A percentile compares a stretch with the other conserved stretches of the same genome.
Evolutionary conservation across 2,113 vertebrate species (phyloP).

Genomic region (Pseudorasbora parva): DNA sequence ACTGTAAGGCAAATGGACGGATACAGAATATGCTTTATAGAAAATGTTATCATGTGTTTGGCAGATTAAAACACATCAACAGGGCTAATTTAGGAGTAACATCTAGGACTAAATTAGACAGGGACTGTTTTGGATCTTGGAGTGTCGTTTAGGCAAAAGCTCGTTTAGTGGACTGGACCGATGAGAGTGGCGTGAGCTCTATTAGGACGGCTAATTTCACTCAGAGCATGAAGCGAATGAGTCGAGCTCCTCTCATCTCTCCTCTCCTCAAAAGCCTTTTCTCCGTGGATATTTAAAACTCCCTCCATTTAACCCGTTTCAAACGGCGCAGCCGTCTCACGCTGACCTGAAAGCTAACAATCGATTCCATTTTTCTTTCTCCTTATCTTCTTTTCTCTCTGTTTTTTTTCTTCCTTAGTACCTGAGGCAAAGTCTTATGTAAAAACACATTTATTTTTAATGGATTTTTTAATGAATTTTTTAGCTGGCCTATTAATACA

Average conservation of each 20-base stretch:
- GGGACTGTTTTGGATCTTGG: background rate
- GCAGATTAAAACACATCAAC: background rate
- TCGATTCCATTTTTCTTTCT: slow-evolving; percentile 84
- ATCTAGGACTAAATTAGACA: background rate
- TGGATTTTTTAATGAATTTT: slow-evolving; percentile 99
- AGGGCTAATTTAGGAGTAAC: background rate
- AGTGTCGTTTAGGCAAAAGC: slow-evolving; percentile 39
- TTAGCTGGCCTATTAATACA: slow-evolving; percentile 99
- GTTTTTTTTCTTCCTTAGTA: slow-evolving; percentile 83
- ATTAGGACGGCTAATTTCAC: slow-evolving; percentile 58
- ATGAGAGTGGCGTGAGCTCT: slow-evolving; percentile 45
- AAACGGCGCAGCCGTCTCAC: slow-evolving; percentile 87
- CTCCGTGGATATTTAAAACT: slow-evolving; percentile 64
- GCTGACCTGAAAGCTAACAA: slow-evolving; percentile 92
- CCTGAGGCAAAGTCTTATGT: slow-evolving; percentile 99
- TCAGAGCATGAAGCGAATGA: slow-evolving; percentile 19
- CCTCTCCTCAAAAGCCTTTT: slow-evolving; percentile 17
- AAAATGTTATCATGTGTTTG: background rate
- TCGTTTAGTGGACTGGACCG: slow-evolving; percentile 45
- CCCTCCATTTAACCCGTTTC: slow-evolving; percentile 83
- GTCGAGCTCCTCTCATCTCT: slow-evolving; percentile 23
- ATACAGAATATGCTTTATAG: background rate
- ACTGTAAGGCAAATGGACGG: background rate
- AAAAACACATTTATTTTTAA: slow-evolving; percentile 99
- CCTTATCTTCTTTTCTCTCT: slow-evolving; percentile 75